Evolutionary conservation across 2,113 vertebrate genomes (phyloP).

Genomic region (Petaurus breviceps): DNA sequence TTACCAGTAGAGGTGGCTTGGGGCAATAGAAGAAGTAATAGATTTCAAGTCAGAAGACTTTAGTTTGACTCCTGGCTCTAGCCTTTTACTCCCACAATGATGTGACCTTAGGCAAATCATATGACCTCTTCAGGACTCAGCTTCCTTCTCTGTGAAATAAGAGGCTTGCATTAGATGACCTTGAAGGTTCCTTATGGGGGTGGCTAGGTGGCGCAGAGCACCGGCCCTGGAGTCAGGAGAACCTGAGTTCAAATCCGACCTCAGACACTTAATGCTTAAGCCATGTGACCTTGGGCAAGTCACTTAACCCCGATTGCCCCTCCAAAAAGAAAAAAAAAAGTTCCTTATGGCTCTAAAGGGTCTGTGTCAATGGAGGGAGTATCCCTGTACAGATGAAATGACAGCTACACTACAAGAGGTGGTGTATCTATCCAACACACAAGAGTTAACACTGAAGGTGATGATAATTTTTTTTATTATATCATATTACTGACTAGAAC

Average conservation of each 20-base stretch:
- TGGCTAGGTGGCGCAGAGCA: no score
- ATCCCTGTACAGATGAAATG: neutral
- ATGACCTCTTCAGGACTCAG: neutral
- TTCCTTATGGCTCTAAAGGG: neutral
- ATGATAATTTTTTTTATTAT: slow-evolving; percentile 88
- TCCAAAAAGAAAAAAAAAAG: no score
- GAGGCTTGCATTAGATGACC: neutral
- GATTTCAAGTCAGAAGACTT: neutral
- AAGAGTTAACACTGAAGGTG: slow-evolving; percentile 48
- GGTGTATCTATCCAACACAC: neutral
- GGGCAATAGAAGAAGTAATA: neutral
- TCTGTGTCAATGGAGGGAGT: neutral
- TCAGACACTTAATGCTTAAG: no score
- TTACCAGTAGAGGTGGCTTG: neutral
- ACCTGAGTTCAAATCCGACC: no score
- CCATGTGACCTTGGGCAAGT: no score
- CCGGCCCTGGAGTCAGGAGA: no score
- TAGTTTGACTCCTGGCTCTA: neutral
- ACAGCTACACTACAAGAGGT: neutral
- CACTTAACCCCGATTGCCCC: no score
- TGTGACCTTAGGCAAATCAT: neutral
- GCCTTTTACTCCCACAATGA: neutral
- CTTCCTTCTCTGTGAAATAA: slow-evolving; percentile 6
- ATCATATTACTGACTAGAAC: slow-evolving; percentile 89
- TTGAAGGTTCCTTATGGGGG: no score